Evolutionary conservation across 2,888 invertebrate species (phyloP).

Genomic region (Caenorhabditis uteleia): DNA sequence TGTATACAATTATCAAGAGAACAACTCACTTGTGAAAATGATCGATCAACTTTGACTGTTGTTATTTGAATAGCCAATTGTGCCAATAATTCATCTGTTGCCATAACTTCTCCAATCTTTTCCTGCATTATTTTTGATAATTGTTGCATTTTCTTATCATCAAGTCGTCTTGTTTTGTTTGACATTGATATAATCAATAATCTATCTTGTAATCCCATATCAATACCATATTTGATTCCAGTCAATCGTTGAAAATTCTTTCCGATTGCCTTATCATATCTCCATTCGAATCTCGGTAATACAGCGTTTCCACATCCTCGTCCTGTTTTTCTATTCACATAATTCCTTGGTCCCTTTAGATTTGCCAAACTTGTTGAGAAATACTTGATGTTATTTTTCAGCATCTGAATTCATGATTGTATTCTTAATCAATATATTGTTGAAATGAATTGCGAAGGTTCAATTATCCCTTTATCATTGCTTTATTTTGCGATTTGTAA

Average conservation of each 20-base stretch:
- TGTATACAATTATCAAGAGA: not conserved
- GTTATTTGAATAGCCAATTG: slow-evolving; percentile 16
- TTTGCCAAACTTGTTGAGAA: not conserved
- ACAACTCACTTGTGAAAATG: slow-evolving; percentile 28
- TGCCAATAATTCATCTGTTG: slow-evolving; percentile 27
- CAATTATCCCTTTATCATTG: too few species aligned
- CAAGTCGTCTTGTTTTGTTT: slow-evolving; percentile 35
- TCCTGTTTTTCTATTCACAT: slow-evolving; percentile 35
- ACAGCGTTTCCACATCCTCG: slow-evolving; percentile 36
- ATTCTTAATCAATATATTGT: too few species aligned
- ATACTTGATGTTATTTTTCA: too few species aligned
- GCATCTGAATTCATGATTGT: too few species aligned
- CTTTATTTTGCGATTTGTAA: too few species aligned
- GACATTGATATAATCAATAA: slow-evolving; percentile 32
- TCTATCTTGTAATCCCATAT: slow-evolving; percentile 41
- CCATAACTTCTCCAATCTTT: slow-evolving; percentile 28
- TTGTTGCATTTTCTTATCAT: slow-evolving; percentile 45
- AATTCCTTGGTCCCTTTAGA: slow-evolving; percentile 18
- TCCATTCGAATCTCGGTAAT: slow-evolving; percentile 29
- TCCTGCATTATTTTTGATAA: slow-evolving; percentile 30
- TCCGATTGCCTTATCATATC: slow-evolving; percentile 35
- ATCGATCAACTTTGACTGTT: slow-evolving; percentile 24
- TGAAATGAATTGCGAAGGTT: too few species aligned
- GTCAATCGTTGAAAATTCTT: slow-evolving; percentile 36
- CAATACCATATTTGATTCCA: slow-evolving; percentile 35